These are phyloP conservation scores for Latrodectus geometricus DNA, from an alignment of 1,140 invertebrate species.

Conservation along the genomic window DNA sequence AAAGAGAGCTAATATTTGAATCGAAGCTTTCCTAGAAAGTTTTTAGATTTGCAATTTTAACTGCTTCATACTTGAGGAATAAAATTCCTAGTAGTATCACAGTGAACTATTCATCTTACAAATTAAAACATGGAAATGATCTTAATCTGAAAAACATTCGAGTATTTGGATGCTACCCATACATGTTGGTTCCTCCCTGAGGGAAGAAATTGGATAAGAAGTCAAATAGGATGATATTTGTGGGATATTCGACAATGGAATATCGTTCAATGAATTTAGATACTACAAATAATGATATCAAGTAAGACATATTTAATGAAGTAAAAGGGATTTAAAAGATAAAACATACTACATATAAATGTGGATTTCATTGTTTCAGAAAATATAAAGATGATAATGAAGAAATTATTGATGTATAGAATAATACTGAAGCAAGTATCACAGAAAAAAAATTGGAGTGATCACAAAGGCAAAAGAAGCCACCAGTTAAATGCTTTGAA, in stretches of 20 bases:
- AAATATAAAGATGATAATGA: too few relatives aligned
- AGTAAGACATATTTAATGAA: slow-evolving; percentile 33
- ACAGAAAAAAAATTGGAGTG: too few relatives aligned
- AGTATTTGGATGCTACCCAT: slow-evolving; percentile 67
- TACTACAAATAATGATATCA: not conserved
- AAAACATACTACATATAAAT: too few relatives aligned
- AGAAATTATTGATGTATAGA: too few relatives aligned
- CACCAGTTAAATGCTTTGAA: too few relatives aligned
- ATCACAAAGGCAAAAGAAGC: too few relatives aligned
- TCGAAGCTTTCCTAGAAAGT: too few relatives aligned
- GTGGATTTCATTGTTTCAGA: too few relatives aligned
- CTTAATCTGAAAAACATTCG: slow-evolving; percentile 65
- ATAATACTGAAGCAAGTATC: too few relatives aligned
- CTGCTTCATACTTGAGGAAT: too few relatives aligned
- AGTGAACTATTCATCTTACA: slow-evolving; percentile 63
- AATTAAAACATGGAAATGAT: slow-evolving; percentile 65
- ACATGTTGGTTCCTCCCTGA: slow-evolving; percentile 45
- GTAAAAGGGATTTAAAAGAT: slow-evolving; percentile 55
- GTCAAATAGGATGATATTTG: slow-evolving; percentile 4
- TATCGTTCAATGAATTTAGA: slow-evolving; percentile 22
- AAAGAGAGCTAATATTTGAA: too few relatives aligned
- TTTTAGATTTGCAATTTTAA: too few relatives aligned
- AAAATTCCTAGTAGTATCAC: not conserved
- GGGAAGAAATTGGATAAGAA: slow-evolving; percentile 31
- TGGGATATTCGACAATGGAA: slow-evolving; percentile 14